Conservation (phyloP, 2,888 invertebrate species). For the Heliconius aoede region DNA sequence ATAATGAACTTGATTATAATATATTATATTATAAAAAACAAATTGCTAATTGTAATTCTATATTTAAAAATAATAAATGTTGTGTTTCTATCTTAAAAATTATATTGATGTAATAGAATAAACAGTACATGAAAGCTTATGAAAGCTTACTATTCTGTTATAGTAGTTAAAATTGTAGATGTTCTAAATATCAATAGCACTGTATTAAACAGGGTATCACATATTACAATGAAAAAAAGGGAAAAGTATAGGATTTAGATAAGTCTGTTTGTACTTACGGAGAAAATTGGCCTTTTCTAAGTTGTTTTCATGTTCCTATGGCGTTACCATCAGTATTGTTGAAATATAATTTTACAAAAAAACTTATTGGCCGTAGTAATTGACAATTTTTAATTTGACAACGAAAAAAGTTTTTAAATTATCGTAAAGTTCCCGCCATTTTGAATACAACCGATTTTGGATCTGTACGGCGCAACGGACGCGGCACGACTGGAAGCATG, state of each 20-base stretch:
- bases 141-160: too few species aligned
- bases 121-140: too few species aligned
- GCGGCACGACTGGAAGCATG: conserved; percentile 77
- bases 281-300: neutral
- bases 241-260: neutral
- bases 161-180: neutral
- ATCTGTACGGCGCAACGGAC: conserved; percentile 70
- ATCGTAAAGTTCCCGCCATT: conserved; percentile 76
- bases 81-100: neutral
- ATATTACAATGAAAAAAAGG: neutral
- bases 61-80: neutral
- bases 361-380: conserved; percentile 4
- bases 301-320: neutral
- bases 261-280: conserved; percentile 9
- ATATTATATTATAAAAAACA: too few species aligned
- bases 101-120: neutral
- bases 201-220: too few species aligned
- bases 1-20: too few species aligned
- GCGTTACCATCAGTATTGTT: neutral
- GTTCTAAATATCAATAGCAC: neutral
- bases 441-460: conserved; percentile 57
- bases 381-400: conserved; percentile 35
- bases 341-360: neutral
- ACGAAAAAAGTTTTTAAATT: conserved; percentile 64
- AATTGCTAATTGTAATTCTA: neutral